These are phyloP conservation scores for Muricea muricata DNA, from an alignment of 92 coral and sea anemone species.

Conservation along the genomic window DNA sequence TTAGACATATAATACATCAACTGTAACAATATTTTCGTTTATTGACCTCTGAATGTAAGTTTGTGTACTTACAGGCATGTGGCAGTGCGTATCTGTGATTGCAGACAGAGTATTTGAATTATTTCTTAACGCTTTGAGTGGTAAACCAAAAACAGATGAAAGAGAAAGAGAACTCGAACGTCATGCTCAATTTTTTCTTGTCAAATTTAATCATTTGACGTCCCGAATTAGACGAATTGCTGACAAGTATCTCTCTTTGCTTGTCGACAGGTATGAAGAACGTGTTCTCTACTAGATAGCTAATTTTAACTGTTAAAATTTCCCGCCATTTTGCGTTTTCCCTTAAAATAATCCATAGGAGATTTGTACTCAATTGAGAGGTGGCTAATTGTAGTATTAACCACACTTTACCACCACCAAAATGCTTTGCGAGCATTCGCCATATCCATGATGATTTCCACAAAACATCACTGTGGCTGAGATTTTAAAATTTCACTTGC, in stretches of 20 bases:
- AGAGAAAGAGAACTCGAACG: conserved; percentile 87
- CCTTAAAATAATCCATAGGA: background rate
- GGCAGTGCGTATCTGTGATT: conserved; percentile 95
- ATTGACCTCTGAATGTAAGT: background rate
- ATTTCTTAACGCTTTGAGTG: conserved; percentile 82
- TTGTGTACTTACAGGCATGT: conserved; percentile 92
- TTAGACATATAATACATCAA: no score
- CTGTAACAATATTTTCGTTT: background rate
- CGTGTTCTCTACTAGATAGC: background rate
- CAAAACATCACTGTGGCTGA: no score
- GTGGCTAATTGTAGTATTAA: no score
- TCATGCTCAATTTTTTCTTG: conserved; percentile 91
- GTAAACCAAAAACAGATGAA: conserved; percentile 81
- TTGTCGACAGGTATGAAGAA: conserved; percentile 86
- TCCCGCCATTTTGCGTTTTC: no score
- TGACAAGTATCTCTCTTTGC: conserved; percentile 84
- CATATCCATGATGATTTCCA: no score
- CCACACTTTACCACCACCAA: no score
- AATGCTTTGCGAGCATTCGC: no score
- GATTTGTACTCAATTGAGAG: no score
- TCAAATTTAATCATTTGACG: conserved; percentile 87
- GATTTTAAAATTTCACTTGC: no score
- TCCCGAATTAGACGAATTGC: conserved; percentile 93
- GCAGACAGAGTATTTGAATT: conserved; percentile 91
- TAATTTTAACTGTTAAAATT: no score